Percentiles rank a stretch among this genome's conserved stretches.
These are phyloP conservation scores for Drosophila sp. DNA, from an alignment of 1,140 invertebrate genomes.

Conservation along the genomic window DNA sequence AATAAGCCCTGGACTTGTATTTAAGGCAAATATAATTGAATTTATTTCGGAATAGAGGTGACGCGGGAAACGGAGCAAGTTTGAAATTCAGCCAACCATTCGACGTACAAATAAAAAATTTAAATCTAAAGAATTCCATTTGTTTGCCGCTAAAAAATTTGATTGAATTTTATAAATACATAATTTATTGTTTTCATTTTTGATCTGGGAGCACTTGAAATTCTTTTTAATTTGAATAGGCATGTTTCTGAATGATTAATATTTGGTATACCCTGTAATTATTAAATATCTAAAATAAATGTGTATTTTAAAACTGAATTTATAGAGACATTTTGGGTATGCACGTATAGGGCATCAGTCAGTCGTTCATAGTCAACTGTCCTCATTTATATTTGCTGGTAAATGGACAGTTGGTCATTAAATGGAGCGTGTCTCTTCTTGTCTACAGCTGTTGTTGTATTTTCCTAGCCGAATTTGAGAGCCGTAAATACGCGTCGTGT, in stretches of 20 bases:
- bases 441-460: background rate
- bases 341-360: background rate
- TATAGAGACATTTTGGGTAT: no score
- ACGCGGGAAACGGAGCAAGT: background rate
- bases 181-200: slow-evolving; percentile 29
- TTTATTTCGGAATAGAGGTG: background rate
- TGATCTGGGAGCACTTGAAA: slow-evolving; percentile 17
- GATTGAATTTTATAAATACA: slow-evolving; percentile 35
- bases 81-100: slow-evolving; percentile 10
- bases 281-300: no score
- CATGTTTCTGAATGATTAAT: background rate
- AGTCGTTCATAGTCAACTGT: background rate
- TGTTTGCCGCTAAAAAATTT: slow-evolving; percentile 19
- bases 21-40: slow-evolving; percentile 39
- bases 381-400: background rate
- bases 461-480: slow-evolving; percentile 6
- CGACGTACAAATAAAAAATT: slow-evolving; percentile 11
- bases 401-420: slow-evolving; percentile 44
- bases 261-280: background rate
- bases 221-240: background rate
- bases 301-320: no score
- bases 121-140: slow-evolving; percentile 27
- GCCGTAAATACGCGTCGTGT: slow-evolving; percentile 35
- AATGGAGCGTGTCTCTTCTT: slow-evolving; percentile 28
- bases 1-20: slow-evolving; percentile 29